Evolutionary conservation across 2,113 vertebrate species (phyloP).

Genomic region (Mungos mungo): DNA sequence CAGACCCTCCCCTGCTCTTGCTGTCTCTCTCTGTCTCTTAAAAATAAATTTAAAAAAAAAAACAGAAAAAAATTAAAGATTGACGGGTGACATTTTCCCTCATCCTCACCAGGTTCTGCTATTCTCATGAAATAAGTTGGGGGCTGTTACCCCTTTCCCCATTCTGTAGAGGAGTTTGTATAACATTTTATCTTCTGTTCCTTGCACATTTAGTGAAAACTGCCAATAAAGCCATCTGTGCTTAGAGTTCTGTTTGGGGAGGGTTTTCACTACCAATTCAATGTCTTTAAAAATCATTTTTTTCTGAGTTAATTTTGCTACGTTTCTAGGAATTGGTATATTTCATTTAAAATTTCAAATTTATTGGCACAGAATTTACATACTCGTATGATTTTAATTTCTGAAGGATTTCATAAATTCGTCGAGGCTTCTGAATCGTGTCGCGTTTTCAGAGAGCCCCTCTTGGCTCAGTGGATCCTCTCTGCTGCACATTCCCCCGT

Average conservation of each 20-base stretch:
- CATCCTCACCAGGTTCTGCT: not conserved
- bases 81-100: accelerated
- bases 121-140: accelerated
- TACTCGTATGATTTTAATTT: not conserved
- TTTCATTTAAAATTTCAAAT: not conserved
- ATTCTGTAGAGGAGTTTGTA: not conserved
- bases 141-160: not conserved
- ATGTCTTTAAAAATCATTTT: not conserved
- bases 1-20: too few relatives aligned
- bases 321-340: not conserved
- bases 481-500: not conserved
- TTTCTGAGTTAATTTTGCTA: slow-evolving; percentile 28
- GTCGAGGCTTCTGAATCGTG: not conserved
- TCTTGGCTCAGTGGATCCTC: not conserved
- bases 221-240: not conserved
- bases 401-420: not conserved
- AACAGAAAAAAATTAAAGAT: too few relatives aligned
- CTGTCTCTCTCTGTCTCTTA: too few relatives aligned
- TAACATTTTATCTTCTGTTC: not conserved
- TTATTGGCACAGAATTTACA: not conserved
- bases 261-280: not conserved
- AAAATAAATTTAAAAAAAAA: too few relatives aligned
- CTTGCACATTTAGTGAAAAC: not conserved
- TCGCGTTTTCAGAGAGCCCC: not conserved
- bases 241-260: not conserved